A percentile compares a stretch with the other conserved stretches of the same genome.
Conservation (phyloP, 2,113 vertebrate species). For the Tautogolabrus adspersus region DNA sequence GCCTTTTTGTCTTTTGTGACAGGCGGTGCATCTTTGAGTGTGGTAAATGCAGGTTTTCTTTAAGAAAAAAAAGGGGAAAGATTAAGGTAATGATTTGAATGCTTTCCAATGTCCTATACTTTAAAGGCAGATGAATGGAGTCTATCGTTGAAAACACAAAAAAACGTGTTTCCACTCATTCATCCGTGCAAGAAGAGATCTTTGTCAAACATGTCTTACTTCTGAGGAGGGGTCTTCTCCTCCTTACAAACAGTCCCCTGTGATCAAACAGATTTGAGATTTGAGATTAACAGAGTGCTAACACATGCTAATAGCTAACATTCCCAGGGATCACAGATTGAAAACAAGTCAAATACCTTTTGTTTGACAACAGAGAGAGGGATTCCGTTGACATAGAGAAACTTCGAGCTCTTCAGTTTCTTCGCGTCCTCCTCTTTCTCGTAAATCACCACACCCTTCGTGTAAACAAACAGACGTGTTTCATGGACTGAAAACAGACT, state of each 20-base stretch:
- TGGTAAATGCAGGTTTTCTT: too few relatives aligned
- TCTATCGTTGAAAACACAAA: too few relatives aligned
- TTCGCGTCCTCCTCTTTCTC: constrained; percentile 77
- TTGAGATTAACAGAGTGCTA: neutral
- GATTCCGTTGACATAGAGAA: constrained; percentile 52
- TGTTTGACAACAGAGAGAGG: constrained; percentile 33
- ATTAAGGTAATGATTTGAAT: too few relatives aligned
- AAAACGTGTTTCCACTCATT: too few relatives aligned
- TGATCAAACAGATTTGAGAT: neutral
- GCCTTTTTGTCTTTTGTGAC: constrained; percentile 2
- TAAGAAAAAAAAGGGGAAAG: too few relatives aligned
- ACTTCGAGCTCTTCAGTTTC: constrained; percentile 57
- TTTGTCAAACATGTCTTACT: constrained; percentile 34
- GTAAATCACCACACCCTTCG: constrained; percentile 74
- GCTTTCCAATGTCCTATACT: too few relatives aligned
- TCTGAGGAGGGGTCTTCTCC: constrained; percentile 9
- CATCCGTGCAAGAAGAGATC: neutral
- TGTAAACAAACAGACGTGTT: neutral
- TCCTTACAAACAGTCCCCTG: constrained; percentile 4
- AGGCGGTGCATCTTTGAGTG: neutral
- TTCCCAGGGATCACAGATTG: neutral
- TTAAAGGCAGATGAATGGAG: too few relatives aligned
- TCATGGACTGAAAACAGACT: neutral
- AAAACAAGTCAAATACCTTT: constrained; percentile 44
- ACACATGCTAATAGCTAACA: neutral